Conservation (phyloP, 2,888 invertebrate species). For the Thecocarcelia acutangulata region DNA sequence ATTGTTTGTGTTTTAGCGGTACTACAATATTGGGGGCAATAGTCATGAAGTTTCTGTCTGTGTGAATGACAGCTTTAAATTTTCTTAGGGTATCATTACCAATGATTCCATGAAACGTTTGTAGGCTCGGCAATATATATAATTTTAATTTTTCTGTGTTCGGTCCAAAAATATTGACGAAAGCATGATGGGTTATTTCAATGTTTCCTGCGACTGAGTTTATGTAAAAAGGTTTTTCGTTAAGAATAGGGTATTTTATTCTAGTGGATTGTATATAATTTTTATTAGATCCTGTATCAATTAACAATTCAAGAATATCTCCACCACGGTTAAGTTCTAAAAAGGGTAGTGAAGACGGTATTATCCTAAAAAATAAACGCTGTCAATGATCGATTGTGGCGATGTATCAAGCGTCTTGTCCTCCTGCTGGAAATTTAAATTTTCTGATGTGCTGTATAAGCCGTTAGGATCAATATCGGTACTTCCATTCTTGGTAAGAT, state of each 20-base stretch:
- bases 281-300: not conserved
- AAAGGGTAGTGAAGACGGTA: conserved; percentile 1
- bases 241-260: not conserved
- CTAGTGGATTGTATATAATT: not conserved
- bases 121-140: not conserved
- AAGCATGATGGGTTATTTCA: not conserved
- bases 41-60: conserved; percentile 5
- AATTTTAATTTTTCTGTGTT: not conserved
- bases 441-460: not conserved
- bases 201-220: not conserved
- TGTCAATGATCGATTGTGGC: not conserved
- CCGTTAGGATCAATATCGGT: not conserved
- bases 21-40: not conserved
- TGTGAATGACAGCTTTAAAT: conserved; percentile 13
- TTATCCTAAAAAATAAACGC: not conserved
- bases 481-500: not conserved
- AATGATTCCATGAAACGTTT: not conserved
- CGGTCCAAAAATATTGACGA: not conserved
- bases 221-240: not conserved
- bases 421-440: too few relatives aligned
- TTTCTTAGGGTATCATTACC: not conserved
- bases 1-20: not conserved
- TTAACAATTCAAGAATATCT: not conserved
- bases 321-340: conserved; percentile 4
- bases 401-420: not conserved